These are phyloP conservation scores for Leucosticte australis DNA, from an alignment of 2,113 vertebrate species.

Conservation along the genomic window DNA sequence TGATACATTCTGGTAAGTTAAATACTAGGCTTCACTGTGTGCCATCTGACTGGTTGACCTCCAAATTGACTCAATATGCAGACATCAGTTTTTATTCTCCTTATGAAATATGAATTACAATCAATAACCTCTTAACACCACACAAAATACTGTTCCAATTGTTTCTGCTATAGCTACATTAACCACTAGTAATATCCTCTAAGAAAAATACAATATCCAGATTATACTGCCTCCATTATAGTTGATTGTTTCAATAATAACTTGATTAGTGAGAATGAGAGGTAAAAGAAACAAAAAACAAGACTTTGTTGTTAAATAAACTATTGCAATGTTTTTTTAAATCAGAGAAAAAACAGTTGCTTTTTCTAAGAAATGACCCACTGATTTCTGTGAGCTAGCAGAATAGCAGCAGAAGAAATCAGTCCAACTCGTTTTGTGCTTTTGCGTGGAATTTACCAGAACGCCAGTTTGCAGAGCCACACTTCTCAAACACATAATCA, in stretches of 20 bases:
- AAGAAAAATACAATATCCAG: not conserved
- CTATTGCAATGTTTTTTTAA: not conserved
- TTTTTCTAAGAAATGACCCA: slow-evolving; percentile 8
- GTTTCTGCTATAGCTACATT: not conserved
- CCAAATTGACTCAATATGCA: not conserved
- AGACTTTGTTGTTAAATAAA: not conserved
- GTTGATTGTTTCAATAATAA: not conserved
- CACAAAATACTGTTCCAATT: not conserved
- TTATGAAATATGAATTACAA: not conserved
- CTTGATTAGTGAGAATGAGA: not conserved
- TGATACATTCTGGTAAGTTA: not conserved
- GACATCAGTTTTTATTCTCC: not conserved
- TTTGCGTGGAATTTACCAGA: slow-evolving; percentile 11
- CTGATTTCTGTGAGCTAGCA: not conserved
- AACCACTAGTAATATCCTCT: not conserved
- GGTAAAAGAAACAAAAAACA: not conserved
- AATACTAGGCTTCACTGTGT: not conserved
- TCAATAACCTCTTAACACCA: not conserved
- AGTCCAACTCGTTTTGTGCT: not conserved
- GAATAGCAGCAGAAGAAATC: not conserved
- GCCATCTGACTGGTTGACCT: not conserved
- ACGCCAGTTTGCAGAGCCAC: not conserved
- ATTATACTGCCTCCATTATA: not conserved
- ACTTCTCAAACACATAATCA: slow-evolving; percentile 52
- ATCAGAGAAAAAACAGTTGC: not conserved